These are phyloP conservation scores for Paraescarpia echinospica DNA, from an alignment of 1,140 invertebrate genomes.

Conservation along the genomic window DNA sequence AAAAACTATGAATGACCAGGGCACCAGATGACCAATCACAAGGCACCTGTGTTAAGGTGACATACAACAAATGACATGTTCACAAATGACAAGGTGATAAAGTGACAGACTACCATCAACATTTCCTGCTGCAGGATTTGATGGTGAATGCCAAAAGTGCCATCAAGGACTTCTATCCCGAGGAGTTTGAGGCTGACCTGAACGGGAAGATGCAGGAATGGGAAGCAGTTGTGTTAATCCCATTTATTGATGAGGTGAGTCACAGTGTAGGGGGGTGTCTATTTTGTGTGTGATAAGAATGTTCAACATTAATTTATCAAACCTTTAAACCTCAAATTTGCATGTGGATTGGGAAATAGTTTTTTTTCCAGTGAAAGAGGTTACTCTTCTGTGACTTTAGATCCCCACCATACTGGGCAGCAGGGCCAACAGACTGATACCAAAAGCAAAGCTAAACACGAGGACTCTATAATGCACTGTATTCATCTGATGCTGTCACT, in stretches of 20 bases:
- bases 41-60: not conserved
- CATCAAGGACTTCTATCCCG: constrained; percentile 87
- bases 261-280: not conserved
- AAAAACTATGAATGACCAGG: too few species aligned
- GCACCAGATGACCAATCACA: not conserved
- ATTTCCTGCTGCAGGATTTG: constrained; percentile 59
- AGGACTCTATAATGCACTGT: too few species aligned
- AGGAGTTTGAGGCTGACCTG: constrained; percentile 76
- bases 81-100: not conserved
- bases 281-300: too few species aligned
- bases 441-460: too few species aligned
- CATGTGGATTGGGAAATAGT: too few species aligned
- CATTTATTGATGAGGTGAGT: constrained; percentile 89
- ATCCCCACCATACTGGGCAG: too few species aligned
- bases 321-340: too few species aligned
- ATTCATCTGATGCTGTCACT: too few species aligned
- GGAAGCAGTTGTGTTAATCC: constrained; percentile 96
- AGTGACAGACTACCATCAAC: not conserved
- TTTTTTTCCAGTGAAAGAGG: too few species aligned
- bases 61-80: not conserved
- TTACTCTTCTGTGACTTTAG: too few species aligned
- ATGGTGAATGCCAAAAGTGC: constrained; percentile 82
- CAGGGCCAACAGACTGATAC: too few species aligned
- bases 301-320: too few species aligned
- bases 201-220: constrained; percentile 95